Percentiles rank a stretch among this genome's conserved stretches.
Conservation (phyloP, 2,888 invertebrate species). For the Sinhomidia bicolor region DNA sequence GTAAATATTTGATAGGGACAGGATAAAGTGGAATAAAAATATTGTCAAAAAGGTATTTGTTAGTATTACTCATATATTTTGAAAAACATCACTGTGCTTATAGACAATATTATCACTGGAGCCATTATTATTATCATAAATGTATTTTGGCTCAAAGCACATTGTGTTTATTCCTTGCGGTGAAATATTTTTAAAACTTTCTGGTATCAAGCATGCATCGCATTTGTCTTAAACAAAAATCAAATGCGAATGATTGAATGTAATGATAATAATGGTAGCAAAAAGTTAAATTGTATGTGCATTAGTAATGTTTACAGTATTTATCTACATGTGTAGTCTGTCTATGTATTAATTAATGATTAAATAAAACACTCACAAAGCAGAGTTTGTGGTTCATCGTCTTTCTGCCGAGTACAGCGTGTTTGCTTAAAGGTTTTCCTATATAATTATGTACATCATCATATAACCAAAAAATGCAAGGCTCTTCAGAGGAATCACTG, state of each 20-base stretch:
- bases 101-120: neutral
- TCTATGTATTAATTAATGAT: constrained; percentile 18
- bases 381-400: neutral
- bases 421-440: neutral
- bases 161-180: too few relatives aligned
- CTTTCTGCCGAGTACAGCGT: neutral
- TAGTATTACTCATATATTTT: too few relatives aligned
- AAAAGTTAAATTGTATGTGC: neutral
- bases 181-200: too few relatives aligned
- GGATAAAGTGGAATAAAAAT: too few relatives aligned
- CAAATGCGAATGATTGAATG: neutral
- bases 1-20: too few relatives aligned
- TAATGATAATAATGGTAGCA: neutral
- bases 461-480: neutral
- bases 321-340: neutral
- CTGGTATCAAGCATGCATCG: too few relatives aligned
- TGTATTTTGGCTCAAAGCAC: too few relatives aligned
- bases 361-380: neutral
- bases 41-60: too few relatives aligned
- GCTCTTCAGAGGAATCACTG: constrained; percentile 5
- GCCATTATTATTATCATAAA: too few relatives aligned
- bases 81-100: neutral
- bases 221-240: neutral
- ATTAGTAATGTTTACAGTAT: constrained; percentile 21
- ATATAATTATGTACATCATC: neutral